These are phyloP conservation scores for Erythrolamprus reginae DNA, from an alignment of 2,113 vertebrate genomes.

Conservation along the genomic window DNA sequence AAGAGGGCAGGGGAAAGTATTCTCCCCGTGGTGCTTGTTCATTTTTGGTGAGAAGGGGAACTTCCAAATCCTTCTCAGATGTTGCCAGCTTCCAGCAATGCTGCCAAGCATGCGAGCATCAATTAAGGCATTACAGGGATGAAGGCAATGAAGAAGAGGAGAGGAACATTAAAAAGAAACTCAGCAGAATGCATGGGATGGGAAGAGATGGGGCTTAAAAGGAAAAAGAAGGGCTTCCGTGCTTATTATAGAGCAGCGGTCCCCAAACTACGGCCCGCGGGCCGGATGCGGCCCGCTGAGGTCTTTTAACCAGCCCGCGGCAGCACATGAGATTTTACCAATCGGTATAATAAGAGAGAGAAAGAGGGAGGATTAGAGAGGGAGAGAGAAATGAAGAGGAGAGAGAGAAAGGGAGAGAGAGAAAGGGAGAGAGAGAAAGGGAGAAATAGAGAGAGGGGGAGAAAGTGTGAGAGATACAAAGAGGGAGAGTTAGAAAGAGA, in stretches of 20 bases:
- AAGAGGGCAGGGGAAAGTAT: conserved; percentile 58
- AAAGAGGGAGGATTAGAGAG: too few species aligned
- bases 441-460: not conserved
- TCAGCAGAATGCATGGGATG: not conserved
- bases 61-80: conserved; percentile 52
- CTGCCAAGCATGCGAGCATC: conserved; percentile 57
- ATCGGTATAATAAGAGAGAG: too few species aligned
- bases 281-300: too few species aligned
- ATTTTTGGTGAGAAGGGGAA: conserved; percentile 60
- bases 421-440: not conserved
- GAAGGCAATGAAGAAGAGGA: conserved; percentile 35
- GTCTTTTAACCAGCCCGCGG: too few species aligned
- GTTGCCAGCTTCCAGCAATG: conserved; percentile 65
- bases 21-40: conserved; percentile 62
- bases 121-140: conserved; percentile 63
- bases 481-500: not conserved
- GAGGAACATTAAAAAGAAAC: conserved; percentile 3
- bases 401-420: too few species aligned
- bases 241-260: too few species aligned
- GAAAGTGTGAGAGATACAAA: too few species aligned
- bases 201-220: not conserved
- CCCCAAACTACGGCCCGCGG: too few species aligned
- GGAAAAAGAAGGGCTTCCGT: not conserved
- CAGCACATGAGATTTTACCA: too few species aligned
- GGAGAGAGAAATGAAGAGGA: too few species aligned